phyloP scores from a whole-genome alignment of 1,140 invertebrate genomes.

The Myzus persicae region DNA sequence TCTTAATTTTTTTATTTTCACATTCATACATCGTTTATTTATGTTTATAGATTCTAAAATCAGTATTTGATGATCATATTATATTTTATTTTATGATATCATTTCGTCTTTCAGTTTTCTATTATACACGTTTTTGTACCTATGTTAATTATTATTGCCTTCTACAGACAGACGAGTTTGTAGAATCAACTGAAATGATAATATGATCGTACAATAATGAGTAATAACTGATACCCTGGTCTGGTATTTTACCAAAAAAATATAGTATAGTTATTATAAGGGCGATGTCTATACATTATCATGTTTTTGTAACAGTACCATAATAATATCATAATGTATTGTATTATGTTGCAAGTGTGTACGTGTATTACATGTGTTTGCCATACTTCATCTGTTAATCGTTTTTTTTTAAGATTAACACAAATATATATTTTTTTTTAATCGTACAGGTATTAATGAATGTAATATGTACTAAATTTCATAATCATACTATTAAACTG shows the following conservation, averaged over 20 bases:
- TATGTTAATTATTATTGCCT: not conserved
- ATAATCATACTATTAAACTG: not conserved
- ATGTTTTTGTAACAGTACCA: not conserved
- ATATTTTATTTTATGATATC: not conserved
- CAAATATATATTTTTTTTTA: not conserved
- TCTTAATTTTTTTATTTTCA: constrained; percentile 5
- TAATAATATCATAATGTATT: not conserved
- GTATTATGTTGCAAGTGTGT: not conserved
- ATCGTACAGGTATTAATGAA: not conserved
- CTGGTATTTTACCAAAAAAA: not conserved
- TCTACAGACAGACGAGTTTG: not conserved
- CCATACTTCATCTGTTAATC: not conserved
- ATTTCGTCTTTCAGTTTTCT: not conserved
- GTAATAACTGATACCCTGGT: not conserved
- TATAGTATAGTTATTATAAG: not conserved
- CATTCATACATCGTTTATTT: not conserved
- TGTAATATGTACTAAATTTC: not conserved
- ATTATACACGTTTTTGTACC: not conserved
- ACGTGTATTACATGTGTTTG: not conserved
- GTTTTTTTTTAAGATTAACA: not conserved
- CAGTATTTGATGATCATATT: not conserved
- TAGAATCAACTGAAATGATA: not conserved
- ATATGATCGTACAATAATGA: not conserved
- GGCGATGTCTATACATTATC: not conserved
- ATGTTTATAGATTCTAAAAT: not conserved